Evolutionary conservation across 2,888 invertebrate genomes (phyloP).

Genomic region (Drosophila melanocephala): DNA sequence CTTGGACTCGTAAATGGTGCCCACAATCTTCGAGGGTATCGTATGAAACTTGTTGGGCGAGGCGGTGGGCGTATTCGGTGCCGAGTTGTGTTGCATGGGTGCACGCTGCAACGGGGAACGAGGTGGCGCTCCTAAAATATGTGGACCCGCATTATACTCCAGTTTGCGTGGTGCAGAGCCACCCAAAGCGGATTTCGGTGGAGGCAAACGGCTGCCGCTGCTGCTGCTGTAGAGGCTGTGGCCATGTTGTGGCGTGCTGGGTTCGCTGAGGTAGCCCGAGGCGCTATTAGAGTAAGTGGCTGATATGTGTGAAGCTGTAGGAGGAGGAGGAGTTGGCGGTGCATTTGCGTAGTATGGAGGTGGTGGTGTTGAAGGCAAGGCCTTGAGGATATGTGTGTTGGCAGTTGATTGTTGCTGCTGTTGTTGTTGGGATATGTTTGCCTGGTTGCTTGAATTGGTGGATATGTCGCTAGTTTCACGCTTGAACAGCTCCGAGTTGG

Average conservation of each 20-base stretch:
- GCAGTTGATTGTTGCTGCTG: slow-evolving; percentile 40
- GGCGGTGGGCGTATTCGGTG: slow-evolving; percentile 70
- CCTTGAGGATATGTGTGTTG: slow-evolving; percentile 74
- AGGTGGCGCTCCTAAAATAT: slow-evolving; percentile 84
- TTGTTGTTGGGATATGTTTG: slow-evolving; percentile 69
- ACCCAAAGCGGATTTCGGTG: slow-evolving; percentile 73
- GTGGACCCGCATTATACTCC: slow-evolving; percentile 86
- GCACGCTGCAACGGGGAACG: slow-evolving; percentile 68
- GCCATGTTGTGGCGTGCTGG: slow-evolving; percentile 65
- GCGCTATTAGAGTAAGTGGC: slow-evolving; percentile 18
- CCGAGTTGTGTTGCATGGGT: slow-evolving; percentile 63
- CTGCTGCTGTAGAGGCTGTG: slow-evolving; percentile 62
- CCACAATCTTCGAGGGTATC: slow-evolving; percentile 84
- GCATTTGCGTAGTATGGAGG: slow-evolving; percentile 60
- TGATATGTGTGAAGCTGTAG: slow-evolving; percentile 44
- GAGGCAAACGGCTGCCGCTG: slow-evolving; percentile 71
- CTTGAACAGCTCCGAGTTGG: slow-evolving; percentile 75
- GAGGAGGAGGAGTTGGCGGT: slow-evolving; percentile 28
- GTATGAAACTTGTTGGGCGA: slow-evolving; percentile 85
- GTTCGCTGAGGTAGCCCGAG: slow-evolving; percentile 71
- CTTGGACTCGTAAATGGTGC: slow-evolving; percentile 84
- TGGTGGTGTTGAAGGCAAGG: slow-evolving; percentile 50
- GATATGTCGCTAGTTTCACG: slow-evolving; percentile 87
- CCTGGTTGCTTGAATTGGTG: slow-evolving; percentile 63
- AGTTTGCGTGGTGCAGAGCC: slow-evolving; percentile 87